Base-by-base conservation (phyloP, 2,113 vertebrate species). In the Zosterops borbonicus region DNA sequence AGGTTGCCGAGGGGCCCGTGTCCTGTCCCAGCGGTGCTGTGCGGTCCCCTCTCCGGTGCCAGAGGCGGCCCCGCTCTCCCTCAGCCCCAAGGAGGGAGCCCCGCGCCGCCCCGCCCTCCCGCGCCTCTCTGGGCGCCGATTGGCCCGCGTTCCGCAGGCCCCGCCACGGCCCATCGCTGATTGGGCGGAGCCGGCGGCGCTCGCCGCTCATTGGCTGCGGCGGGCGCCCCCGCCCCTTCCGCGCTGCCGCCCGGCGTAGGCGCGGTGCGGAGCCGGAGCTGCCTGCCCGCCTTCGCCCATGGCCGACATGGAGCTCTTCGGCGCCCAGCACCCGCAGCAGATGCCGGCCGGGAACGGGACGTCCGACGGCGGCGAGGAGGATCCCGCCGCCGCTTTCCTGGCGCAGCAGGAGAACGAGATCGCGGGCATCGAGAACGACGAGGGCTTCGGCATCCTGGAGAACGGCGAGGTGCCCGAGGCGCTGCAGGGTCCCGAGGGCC, bases 341-440 rank as follows among this genome's bases (percentile, higher is more conserved):
- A 12, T 93, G 97, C 92, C 3, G 2, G 31, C 31, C 97, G 89
- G 68, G 20, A 96, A 96, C 63, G 99, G 98, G 3, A 91, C 87
- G 23, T 87, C 97, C 47, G 97, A 98, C 5, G 97, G 97, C 10
- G 93, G 96, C 4, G 99, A 99, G 3, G 99, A 99, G 85, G 99
- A 99, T 89, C 99, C 99, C 14, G 99, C 99, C 3, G 99, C 99
- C 28, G 99, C 98, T 2, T 99, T 99, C 91, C 81, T 99, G 97
- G 98, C 98, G 68, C 99, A 99, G 96, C 99, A 99, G 90, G 98
- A 99, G 96, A 99, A 98, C 86, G 99, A 99, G 96, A 99, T 99
- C 80, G 99, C 99, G 46, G 99, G 98, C 76, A 99, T 99, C 39
- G 99, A 99, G 96, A 99, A 98, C 95, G 99, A 99, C 91, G 98